phyloP scores from a whole-genome alignment of 2,888 invertebrate genomes.

The Acronicta psi region DNA sequence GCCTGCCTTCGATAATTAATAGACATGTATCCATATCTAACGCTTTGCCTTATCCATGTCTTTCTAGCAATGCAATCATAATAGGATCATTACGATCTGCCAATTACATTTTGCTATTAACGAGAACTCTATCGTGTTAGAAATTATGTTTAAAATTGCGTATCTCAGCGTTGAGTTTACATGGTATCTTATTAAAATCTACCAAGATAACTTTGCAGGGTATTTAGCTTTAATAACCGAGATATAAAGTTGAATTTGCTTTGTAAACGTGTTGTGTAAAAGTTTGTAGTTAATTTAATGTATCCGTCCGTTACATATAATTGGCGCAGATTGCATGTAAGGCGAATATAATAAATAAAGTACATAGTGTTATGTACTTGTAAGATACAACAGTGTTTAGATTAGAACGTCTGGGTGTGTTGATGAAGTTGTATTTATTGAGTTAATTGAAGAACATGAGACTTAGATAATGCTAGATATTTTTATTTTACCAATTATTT shows the following conservation, averaged over 20 bases:
- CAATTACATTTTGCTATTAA: constrained; percentile 1
- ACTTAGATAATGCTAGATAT: no score
- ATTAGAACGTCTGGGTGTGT: constrained; percentile 21
- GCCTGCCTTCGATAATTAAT: constrained; percentile 53
- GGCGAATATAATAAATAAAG: constrained; percentile 43
- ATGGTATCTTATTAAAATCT: constrained; percentile 19
- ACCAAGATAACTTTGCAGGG: constrained; percentile 7
- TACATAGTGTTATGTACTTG: constrained; percentile 9
- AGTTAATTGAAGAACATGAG: constrained; percentile 16
- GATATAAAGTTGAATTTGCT: background rate
- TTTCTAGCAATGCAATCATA: constrained; percentile 41
- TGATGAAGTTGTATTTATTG: constrained; percentile 28
- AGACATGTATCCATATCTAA: constrained; percentile 53
- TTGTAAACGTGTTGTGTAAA: background rate
- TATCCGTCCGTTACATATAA: constrained; percentile 34
- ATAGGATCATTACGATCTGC: constrained; percentile 41
- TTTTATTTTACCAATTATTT: no score
- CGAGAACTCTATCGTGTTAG: rapidly evolving
- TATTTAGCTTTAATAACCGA: background rate
- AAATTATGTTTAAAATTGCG: background rate
- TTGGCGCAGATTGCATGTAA: constrained; percentile 47
- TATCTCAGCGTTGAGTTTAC: background rate
- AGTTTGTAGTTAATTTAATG: constrained; percentile 27
- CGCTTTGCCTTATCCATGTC: constrained; percentile 28
- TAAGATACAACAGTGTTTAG: constrained; percentile 13